Percentiles rank a stretch among this genome's conserved stretches.
Evolutionary conservation across 37 sponge, comb jelly and placozoan species (phyloP).

Genomic region (Halichondria panicea): DNA sequence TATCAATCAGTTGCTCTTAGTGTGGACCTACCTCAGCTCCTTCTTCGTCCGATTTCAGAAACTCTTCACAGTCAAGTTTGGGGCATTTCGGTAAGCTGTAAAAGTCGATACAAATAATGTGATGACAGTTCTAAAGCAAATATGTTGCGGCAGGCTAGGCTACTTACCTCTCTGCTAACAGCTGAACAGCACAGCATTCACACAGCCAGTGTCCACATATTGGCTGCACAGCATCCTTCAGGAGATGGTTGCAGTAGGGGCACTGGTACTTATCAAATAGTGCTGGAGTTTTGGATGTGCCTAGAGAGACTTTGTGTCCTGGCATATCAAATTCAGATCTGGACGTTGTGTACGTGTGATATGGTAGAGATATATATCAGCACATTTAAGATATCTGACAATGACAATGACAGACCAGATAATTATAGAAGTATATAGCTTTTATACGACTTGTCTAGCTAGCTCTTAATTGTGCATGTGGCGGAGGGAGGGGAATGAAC

Average conservation of each 20-base stretch:
- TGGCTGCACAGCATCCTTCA: conserved; percentile 59
- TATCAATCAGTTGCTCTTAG: no score
- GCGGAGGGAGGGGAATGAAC: no score
- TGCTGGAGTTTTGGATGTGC: background rate
- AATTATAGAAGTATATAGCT: no score
- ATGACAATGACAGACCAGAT: no score
- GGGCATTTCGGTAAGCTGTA: conserved; percentile 10
- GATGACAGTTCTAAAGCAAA: background rate
- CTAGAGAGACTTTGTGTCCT: no score
- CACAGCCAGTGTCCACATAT: conserved; percentile 64
- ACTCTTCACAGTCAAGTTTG: conserved; percentile 29
- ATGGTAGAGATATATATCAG: no score
- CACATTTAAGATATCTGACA: no score
- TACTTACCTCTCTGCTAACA: background rate
- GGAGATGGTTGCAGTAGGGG: conserved; percentile 20
- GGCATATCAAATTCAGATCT: no score
- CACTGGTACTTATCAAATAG: conserved; percentile 30
- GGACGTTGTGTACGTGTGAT: no score
- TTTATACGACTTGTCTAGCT: no score
- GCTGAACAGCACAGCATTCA: conserved; percentile 23
- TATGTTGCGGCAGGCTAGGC: background rate
- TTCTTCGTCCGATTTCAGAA: conserved; percentile 27
- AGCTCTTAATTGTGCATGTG: no score
- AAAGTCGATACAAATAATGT: background rate
- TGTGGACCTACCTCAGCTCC: no score